A percentile compares a stretch with the other conserved stretches of the same genome.
Conservation (phyloP, 2,113 vertebrate species). For the Raja brachyura region DNA sequence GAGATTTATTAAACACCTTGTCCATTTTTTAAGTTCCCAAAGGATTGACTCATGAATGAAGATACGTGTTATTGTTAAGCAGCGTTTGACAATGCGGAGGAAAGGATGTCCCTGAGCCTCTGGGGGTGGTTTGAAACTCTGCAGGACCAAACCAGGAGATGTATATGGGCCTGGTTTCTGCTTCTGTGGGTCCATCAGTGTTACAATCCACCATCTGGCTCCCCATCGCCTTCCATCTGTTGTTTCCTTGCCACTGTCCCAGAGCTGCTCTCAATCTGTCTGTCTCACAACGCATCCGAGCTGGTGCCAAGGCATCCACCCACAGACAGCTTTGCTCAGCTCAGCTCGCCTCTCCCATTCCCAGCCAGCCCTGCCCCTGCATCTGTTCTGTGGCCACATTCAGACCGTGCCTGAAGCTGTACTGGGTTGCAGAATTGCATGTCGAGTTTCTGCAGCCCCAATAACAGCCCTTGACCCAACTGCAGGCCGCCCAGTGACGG, state of each 20-base stretch:
- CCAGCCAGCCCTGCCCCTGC: background rate
- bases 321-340: no score
- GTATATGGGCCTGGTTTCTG: background rate
- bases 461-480: background rate
- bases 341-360: background rate
- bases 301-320: background rate
- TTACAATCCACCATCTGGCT: conserved; percentile 2
- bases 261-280: conserved; percentile 4
- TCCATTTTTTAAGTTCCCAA: background rate
- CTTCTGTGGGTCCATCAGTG: background rate
- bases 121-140: no score
- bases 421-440: background rate
- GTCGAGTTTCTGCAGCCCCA: background rate
- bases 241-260: background rate
- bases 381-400: background rate
- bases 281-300: background rate
- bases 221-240: background rate
- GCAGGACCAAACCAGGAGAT: background rate
- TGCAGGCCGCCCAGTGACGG: background rate
- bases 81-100: background rate
- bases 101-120: background rate
- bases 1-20: background rate
- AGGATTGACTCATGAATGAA: conserved; percentile 5
- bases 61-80: background rate
- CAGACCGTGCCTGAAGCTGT: no score